Evolutionary conservation across 64 coral and sea anemone species (phyloP).

Genomic region (Cladopsammia gracilis): DNA sequence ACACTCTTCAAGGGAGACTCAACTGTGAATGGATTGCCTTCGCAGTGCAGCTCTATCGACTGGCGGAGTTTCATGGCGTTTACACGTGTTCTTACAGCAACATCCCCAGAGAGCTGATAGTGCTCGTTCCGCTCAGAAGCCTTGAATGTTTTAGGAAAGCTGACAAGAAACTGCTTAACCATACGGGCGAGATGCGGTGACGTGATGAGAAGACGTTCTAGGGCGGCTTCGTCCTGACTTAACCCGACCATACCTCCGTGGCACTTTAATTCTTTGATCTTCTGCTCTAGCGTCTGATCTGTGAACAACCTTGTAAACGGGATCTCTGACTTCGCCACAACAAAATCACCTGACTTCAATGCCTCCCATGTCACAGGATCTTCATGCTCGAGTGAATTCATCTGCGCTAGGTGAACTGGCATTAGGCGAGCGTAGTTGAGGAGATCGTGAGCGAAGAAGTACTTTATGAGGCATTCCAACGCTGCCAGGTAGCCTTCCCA

Average conservation of each 20-base stretch:
- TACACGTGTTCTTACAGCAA: neutral
- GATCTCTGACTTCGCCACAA: too few relatives aligned
- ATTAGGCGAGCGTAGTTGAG: too few relatives aligned
- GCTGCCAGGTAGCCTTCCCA: too few relatives aligned
- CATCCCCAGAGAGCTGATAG: conserved; percentile 29
- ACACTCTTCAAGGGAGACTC: conserved; percentile 5
- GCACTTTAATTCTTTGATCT: conserved; percentile 58
- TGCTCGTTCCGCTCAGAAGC: neutral
- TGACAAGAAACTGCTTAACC: neutral
- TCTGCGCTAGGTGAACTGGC: too few relatives aligned
- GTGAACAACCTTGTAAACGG: conserved; percentile 42
- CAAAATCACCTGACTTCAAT: too few relatives aligned
- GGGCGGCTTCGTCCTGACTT: conserved; percentile 55
- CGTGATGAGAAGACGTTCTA: conserved; percentile 45
- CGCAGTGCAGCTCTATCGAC: conserved; percentile 44
- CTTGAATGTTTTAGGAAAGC: conserved; percentile 7
- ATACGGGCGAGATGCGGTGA: conserved; percentile 63
- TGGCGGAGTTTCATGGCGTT: conserved; percentile 24
- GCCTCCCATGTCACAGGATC: too few relatives aligned
- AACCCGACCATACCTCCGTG: conserved; percentile 54
- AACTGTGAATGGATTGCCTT: neutral
- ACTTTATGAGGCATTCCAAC: too few relatives aligned
- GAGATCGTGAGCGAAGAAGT: too few relatives aligned
- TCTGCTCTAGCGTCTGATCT: conserved; percentile 47
- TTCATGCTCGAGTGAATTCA: too few relatives aligned